Evolutionary conservation across 2,888 invertebrate species (phyloP).

Genomic region (Lampropteryx suffumata): DNA sequence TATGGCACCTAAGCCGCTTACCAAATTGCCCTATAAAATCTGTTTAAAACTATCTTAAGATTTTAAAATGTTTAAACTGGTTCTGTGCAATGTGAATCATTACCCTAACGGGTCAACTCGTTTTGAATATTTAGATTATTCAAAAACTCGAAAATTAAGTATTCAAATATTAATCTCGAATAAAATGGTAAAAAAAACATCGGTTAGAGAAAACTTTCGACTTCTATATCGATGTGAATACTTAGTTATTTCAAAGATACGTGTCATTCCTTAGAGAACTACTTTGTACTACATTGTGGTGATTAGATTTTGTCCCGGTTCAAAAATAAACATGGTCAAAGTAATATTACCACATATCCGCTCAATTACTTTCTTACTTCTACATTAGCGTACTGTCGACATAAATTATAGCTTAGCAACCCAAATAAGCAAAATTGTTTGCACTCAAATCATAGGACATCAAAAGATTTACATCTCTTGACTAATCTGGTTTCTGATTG

Average conservation of each 20-base stretch:
- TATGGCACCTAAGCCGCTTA: slow-evolving; percentile 9
- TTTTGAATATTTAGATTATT: slow-evolving; percentile 48
- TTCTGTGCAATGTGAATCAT: slow-evolving; percentile 41
- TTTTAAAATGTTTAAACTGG: slow-evolving; percentile 45
- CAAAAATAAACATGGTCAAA: slow-evolving; percentile 16
- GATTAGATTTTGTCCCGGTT: not conserved
- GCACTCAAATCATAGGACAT: too few relatives aligned
- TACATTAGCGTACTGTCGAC: slow-evolving; percentile 7
- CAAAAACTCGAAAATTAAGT: slow-evolving; percentile 37
- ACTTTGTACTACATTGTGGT: not conserved
- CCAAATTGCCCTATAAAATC: slow-evolving; percentile 24
- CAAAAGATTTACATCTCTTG: too few relatives aligned
- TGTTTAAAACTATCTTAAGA: slow-evolving; percentile 27
- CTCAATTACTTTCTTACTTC: slow-evolving; percentile 45
- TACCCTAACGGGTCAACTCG: slow-evolving; percentile 42
- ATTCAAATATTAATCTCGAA: slow-evolving; percentile 3
- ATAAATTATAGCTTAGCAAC: too few relatives aligned
- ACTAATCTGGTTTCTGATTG: too few relatives aligned
- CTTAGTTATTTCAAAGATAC: too few relatives aligned
- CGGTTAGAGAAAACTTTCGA: not conserved
- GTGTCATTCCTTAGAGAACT: not conserved
- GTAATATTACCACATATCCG: slow-evolving; percentile 68
- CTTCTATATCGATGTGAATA: not conserved
- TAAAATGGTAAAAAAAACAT: too few relatives aligned
- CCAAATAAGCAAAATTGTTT: too few relatives aligned